Conservation (phyloP, 2,113 vertebrate species). For the Sorex fumeus region DNA sequence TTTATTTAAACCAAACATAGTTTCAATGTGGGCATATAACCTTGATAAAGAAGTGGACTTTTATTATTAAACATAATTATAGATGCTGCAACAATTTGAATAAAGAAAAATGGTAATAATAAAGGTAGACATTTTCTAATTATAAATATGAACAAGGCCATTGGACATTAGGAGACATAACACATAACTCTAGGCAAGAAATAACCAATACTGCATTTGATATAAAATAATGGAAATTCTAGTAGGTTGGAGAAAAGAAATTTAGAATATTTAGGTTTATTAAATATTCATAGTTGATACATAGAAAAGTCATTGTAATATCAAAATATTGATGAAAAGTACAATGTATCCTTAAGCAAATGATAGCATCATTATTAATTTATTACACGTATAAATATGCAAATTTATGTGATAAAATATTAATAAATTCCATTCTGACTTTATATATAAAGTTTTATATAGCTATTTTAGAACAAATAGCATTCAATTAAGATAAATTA, state of each 20-base stretch:
- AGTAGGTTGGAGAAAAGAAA: not conserved
- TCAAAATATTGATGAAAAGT: conserved; percentile 29
- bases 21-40: conserved; percentile 7
- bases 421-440: not conserved
- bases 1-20: conserved; percentile 6
- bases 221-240: conserved; percentile 9
- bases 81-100: too few relatives aligned
- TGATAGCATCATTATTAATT: not conserved
- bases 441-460: not conserved
- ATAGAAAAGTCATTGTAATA: not conserved
- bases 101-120: not conserved
- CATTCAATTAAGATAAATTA: too few relatives aligned
- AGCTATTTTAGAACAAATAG: too few relatives aligned
- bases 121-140: not conserved
- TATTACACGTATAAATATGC: too few relatives aligned
- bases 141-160: conserved; percentile 11
- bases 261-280: not conserved
- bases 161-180: not conserved
- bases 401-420: too few relatives aligned
- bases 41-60: not conserved
- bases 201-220: conserved; percentile 12
- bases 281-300: conserved; percentile 26
- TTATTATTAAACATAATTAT: conserved; percentile 41
- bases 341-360: not conserved
- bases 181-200: not conserved